Evolutionary conservation across 1,140 invertebrate genomes (phyloP), one percentile per base, ranked within the genome.

Genomic region (Apocrypta bakeri): DNA sequence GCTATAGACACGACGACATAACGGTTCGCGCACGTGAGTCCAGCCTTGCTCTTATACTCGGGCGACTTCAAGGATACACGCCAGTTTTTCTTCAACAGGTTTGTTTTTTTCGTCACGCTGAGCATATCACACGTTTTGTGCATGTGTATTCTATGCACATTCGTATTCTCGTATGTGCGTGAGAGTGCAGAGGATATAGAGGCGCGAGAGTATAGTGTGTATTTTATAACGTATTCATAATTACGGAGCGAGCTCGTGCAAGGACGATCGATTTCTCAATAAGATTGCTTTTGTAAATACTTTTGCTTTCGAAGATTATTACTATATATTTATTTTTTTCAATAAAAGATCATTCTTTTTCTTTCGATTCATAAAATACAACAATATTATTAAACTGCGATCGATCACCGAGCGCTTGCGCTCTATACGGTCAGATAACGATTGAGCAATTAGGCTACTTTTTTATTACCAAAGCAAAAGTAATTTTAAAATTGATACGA

Each of bases 221-320:
- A 72, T 71, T 90, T 90, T 90, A 90, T 91, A 91, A 91, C 86
- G 89, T 90, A 91, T 91, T 91, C 88, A 89, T 91, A 91, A 91
- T 92, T 91, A 90, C 90, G 87, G 89, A 88, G 88, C 87, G 85
- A 84, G 87, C 86, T 80, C 86, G 17, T 81, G 86, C 89, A 90
- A 91, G 90, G 88, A 85, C 88, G 87, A 88, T 88, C 85, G 85
- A 88, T 90, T 92, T 89, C 90, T 89, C 88, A 91, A 88, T 87
- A 84, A 85, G 85, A 86, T 87, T 85, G 85, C 68, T 9, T 2
- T 37, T 37, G 2, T 37, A 37, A 37, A 2, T 37, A 37, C 33
- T 37, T 9, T 9, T 37, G 33, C 33, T 37, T 37, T 37, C 33
- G 3, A 37, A 4, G 33, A 37, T 37, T 37, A 37, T 37, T 37